Percentiles rank a stretch among this genome's conserved stretches.
Evolutionary conservation across 2,888 invertebrate species (phyloP).

Genomic region (Troides helena): DNA sequence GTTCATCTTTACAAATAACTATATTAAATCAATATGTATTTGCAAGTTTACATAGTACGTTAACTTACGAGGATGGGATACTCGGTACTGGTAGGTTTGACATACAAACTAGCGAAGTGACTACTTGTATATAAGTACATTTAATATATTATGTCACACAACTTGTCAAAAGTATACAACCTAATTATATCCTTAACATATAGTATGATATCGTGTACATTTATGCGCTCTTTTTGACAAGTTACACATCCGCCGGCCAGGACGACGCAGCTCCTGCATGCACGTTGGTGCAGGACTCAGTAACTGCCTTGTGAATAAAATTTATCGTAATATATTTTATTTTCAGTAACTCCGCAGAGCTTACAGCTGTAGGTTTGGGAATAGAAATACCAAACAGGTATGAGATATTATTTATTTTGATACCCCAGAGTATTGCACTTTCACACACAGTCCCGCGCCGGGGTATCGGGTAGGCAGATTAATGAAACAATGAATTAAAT

Average conservation of each 20-base stretch:
- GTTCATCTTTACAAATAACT: constrained; percentile 58
- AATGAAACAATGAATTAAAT: too few relatives aligned
- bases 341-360: too few relatives aligned
- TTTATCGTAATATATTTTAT: too few relatives aligned
- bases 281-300: too few relatives aligned
- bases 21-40: constrained; percentile 66
- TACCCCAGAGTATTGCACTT: too few relatives aligned
- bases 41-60: constrained; percentile 56
- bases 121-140: constrained; percentile 53
- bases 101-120: constrained; percentile 53
- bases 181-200: constrained; percentile 27
- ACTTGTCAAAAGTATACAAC: constrained; percentile 34
- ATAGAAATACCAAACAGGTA: too few relatives aligned
- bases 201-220: constrained; percentile 2
- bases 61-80: constrained; percentile 48
- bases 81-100: constrained; percentile 48
- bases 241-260: constrained; percentile 1
- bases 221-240: constrained; percentile 6
- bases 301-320: too few relatives aligned
- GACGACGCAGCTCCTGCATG: too few relatives aligned
- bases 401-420: too few relatives aligned
- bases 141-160: constrained; percentile 41
- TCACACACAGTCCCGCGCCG: too few relatives aligned
- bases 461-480: too few relatives aligned
- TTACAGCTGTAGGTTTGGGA: too few relatives aligned